These are phyloP conservation scores for Pandemis corylana DNA, from an alignment of 2,888 invertebrate species.

Conservation along the genomic window DNA sequence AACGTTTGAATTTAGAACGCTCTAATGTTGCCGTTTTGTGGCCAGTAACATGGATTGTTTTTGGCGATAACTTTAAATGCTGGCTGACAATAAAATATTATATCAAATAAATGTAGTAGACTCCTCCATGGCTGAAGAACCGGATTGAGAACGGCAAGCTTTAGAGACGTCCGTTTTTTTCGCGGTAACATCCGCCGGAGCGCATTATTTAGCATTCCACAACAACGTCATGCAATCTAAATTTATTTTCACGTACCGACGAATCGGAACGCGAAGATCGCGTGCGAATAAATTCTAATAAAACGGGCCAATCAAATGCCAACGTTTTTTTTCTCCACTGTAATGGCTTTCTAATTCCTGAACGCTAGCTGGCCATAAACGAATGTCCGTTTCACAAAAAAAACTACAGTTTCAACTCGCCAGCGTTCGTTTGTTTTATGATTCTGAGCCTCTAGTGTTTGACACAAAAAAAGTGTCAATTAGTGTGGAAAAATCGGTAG, in stretches of 20 bases:
- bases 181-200: constrained; percentile 32
- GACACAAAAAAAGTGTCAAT: too few relatives aligned
- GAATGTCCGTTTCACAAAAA: constrained; percentile 1
- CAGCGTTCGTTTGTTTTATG: neutral
- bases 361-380: constrained; percentile 34
- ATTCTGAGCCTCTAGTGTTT: neutral
- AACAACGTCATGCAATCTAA: constrained; percentile 41
- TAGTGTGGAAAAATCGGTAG: too few relatives aligned
- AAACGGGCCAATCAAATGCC: constrained; percentile 41
- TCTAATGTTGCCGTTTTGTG: constrained; percentile 24
- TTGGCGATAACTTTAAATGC: neutral
- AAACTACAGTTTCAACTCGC: neutral
- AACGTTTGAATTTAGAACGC: constrained; percentile 39
- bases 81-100: neutral
- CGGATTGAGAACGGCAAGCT: neutral
- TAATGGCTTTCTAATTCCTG: constrained; percentile 42
- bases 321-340: constrained; percentile 33
- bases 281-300: constrained; percentile 41
- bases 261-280: constrained; percentile 39
- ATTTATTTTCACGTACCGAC: constrained; percentile 40
- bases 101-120: neutral
- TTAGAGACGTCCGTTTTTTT: constrained; percentile 14
- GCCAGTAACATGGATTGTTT: constrained; percentile 12
- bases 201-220: constrained; percentile 39
- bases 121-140: neutral